These are phyloP conservation scores for Yoshiicerus persimilis DNA, from an alignment of 1,140 invertebrate genomes.

Conservation along the genomic window DNA sequence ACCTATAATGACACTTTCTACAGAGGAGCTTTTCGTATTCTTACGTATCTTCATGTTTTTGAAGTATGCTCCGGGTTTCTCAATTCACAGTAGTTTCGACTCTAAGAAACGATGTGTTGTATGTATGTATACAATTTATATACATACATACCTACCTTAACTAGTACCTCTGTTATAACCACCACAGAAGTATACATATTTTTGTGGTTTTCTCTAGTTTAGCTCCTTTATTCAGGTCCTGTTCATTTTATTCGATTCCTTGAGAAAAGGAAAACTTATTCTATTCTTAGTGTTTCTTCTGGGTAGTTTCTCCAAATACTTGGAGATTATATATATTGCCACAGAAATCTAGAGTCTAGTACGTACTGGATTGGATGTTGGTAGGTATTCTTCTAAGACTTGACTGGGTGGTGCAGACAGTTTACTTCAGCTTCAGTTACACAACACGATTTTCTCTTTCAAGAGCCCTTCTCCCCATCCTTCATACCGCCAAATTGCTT, in stretches of 20 bases:
- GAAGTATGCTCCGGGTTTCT: background rate
- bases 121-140: too few relatives aligned
- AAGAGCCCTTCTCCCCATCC: background rate
- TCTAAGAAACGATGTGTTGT: background rate
- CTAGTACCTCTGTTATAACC: background rate
- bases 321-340: background rate
- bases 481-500: background rate
- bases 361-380: background rate
- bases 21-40: background rate
- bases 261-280: background rate
- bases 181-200: background rate
- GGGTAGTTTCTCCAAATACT: background rate
- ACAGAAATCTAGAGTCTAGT: background rate
- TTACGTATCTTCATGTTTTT: background rate
- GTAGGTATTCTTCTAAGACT: background rate
- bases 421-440: background rate
- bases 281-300: slow-evolving; percentile 8
- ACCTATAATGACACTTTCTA: background rate
- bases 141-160: background rate
- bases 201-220: background rate
- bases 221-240: background rate
- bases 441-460: background rate
- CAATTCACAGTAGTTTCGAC: background rate
- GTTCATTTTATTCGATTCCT: background rate
- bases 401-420: background rate